Evolutionary conservation across 2,888 invertebrate species (phyloP).

Genomic region (Drosophila robusta): DNA sequence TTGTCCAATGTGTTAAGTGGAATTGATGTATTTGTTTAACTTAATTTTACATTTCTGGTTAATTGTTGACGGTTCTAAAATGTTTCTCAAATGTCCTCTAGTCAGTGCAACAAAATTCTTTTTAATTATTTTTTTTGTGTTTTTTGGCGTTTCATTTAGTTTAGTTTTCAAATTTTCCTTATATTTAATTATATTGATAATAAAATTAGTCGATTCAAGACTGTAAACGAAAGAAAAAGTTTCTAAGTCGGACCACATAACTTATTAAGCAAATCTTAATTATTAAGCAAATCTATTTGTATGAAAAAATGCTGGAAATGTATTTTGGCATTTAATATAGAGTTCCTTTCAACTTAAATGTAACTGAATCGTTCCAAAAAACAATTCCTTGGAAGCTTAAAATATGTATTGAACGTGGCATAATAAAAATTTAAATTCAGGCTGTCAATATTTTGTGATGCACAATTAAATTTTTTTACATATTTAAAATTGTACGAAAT

Average conservation of each 20-base stretch:
- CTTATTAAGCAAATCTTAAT: not conserved
- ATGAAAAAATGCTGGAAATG: not conserved
- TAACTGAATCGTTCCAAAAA: too few species aligned
- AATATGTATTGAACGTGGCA: not conserved
- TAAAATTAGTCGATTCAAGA: constrained; percentile 14
- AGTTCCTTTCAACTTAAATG: not conserved
- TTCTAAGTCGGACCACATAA: not conserved
- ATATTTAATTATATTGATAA: constrained; percentile 24
- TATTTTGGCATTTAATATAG: constrained; percentile 3
- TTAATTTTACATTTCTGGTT: constrained; percentile 40
- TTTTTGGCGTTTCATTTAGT: constrained; percentile 28
- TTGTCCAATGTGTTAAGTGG: constrained; percentile 46
- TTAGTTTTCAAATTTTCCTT: constrained; percentile 25
- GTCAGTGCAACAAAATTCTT: constrained; percentile 61
- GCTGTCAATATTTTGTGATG: too few species aligned
- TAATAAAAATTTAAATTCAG: too few species aligned
- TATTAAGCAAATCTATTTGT: constrained; percentile 6
- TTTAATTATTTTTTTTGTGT: constrained; percentile 13
- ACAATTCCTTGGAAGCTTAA: not conserved
- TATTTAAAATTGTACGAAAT: too few species aligned
- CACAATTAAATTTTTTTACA: too few species aligned
- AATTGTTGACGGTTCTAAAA: constrained; percentile 43
- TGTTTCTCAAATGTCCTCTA: constrained; percentile 47
- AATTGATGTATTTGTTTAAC: constrained; percentile 49
- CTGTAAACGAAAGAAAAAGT: not conserved